Evolutionary conservation across 2,113 vertebrate species (phyloP), one percentile per base, ranked within the genome.

Genomic region (Istiophorus platypterus): DNA sequence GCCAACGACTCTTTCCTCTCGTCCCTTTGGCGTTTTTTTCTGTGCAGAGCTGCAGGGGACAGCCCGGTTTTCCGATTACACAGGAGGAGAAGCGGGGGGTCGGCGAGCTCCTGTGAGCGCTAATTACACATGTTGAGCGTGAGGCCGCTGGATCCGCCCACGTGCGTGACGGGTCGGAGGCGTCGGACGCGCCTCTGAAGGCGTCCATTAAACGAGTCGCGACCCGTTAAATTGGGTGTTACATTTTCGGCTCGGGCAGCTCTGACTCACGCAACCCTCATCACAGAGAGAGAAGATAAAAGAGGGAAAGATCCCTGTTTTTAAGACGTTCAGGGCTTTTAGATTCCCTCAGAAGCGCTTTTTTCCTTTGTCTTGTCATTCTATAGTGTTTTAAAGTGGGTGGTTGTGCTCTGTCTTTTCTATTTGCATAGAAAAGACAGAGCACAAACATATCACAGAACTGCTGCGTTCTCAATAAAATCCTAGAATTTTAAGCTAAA

Each of bases 121-220:
- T 89, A 87, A 91, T 91, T 88, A 87, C 62, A 87, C 79, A 47
- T 66, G 68, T 0, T 34, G 27, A 13, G 39, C 22, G 62, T 58
- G 17, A 14, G 39, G 78, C 34, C 57, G 15, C 11, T n/a, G 63
- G 72, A 78, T 66, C 70, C 57, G n/a, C 65, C 58, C 31, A 34
- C 31, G 20, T 42, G 64, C 27, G 29, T 34, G 65, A 3, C 3
- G 34, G 5, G 15, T 45, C 52, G 80, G 80, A 80, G 85, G 90
- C 72, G 75, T 81, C 79, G 31, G 34, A 63, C 18, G 7, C 5
- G 80, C 42, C 67, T 71, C 15, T 26, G 78, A 34, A 74, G 72
- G 82, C 27, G 6, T 54, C 75, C 61, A 91, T 91, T 91, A 88
- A 72, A 84, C 76, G 54, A 15, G 61, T 4, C 20, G 47, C 59